Conservation (phyloP, 2,888 invertebrate species). For the Noctua fimbriata region DNA sequence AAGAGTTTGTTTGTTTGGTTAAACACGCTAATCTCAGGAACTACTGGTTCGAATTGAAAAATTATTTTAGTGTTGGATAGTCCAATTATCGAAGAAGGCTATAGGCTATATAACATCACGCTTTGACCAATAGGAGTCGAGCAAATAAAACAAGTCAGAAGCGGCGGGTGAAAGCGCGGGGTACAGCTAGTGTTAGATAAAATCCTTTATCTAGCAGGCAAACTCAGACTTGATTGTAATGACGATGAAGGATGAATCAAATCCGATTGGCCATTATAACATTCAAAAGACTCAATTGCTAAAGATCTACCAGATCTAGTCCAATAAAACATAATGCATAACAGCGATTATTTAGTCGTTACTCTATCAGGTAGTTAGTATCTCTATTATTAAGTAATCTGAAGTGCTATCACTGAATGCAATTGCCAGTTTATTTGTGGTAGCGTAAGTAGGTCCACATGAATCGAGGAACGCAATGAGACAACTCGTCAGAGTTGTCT, state of each 20-base stretch:
- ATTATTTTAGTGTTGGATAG: too few species aligned
- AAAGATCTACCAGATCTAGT: constrained; percentile 34
- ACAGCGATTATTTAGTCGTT: constrained; percentile 46
- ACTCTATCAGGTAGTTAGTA: constrained; percentile 42
- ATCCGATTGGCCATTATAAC: constrained; percentile 25
- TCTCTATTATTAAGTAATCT: constrained; percentile 46
- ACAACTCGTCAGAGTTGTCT: too few species aligned
- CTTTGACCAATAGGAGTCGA: too few species aligned
- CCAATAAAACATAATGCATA: constrained; percentile 42
- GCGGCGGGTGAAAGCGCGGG: too few species aligned
- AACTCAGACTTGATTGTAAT: background rate
- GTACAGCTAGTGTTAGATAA: too few species aligned
- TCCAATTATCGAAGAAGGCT: too few species aligned
- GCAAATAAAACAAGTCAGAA: too few species aligned
- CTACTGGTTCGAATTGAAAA: too few species aligned
- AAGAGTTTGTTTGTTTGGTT: too few species aligned
- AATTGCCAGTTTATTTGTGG: background rate
- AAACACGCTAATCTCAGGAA: too few species aligned
- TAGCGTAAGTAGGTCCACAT: constrained; percentile 44
- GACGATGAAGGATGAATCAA: constrained; percentile 9
- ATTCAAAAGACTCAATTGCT: constrained; percentile 32
- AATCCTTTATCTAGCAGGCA: background rate
- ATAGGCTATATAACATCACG: too few species aligned
- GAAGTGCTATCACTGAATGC: constrained; percentile 8
- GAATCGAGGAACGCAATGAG: constrained; percentile 68